phyloP scores from a whole-genome alignment of 2,888 invertebrate genomes.

The Apamea epomidion region DNA sequence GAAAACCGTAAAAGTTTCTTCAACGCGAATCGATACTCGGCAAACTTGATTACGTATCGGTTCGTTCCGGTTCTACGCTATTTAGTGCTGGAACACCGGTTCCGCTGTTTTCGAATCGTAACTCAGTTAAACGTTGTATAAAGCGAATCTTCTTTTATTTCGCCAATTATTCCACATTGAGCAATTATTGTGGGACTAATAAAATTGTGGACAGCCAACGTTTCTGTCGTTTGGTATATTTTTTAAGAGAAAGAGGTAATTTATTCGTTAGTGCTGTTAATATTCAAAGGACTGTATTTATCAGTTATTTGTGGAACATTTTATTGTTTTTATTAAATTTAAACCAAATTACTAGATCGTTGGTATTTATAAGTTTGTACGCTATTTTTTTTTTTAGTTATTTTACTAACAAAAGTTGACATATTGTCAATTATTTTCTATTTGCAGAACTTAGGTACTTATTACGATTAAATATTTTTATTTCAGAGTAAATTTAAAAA shows the following conservation, averaged over 20 bases:
- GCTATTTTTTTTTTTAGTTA: not conserved
- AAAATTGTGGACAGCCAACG: constrained; percentile 62
- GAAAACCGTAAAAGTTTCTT: constrained; percentile 68
- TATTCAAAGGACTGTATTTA: constrained; percentile 33
- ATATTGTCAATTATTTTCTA: not conserved
- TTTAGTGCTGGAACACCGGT: constrained; percentile 68
- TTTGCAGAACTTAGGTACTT: not conserved
- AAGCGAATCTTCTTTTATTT: constrained; percentile 72
- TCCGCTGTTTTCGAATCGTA: constrained; percentile 74
- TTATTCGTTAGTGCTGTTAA: constrained; percentile 29
- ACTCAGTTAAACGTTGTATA: constrained; percentile 72
- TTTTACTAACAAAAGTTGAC: not conserved
- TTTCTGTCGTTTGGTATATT: constrained; percentile 59
- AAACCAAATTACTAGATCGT: not conserved
- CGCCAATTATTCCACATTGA: constrained; percentile 66
- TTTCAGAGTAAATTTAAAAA: not conserved
- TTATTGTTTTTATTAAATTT: constrained; percentile 2
- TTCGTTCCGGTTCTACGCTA: constrained; percentile 69
- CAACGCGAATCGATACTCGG: constrained; percentile 65
- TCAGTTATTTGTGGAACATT: not conserved
- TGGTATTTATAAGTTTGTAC: not conserved
- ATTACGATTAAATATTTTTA: not conserved
- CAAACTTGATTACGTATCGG: constrained; percentile 73
- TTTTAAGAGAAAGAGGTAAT: constrained; percentile 40
- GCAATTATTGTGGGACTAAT: constrained; percentile 68